These are phyloP conservation scores for Apogon talboti DNA, from an alignment of 2,797 vertebrate species.

Conservation along the genomic window DNA sequence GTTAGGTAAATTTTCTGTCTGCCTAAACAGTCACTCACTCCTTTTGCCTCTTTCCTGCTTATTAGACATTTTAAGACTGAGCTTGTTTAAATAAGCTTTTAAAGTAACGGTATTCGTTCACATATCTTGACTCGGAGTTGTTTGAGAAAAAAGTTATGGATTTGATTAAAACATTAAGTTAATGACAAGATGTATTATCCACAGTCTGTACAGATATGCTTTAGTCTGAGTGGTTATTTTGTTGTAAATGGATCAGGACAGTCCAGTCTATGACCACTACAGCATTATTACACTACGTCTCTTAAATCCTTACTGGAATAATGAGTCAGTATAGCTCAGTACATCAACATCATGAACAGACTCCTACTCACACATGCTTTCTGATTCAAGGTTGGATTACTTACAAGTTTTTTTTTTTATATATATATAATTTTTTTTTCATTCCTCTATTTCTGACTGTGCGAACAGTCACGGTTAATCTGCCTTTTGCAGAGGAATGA, in stretches of 20 bases:
- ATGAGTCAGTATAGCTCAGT: slow-evolving; percentile 66
- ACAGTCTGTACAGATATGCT: background rate
- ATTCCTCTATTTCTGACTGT: slow-evolving; percentile 19
- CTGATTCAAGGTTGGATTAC: slow-evolving; percentile 24
- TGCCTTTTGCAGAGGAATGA: slow-evolving; percentile 18
- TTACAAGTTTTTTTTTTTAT: background rate
- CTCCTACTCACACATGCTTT: slow-evolving; percentile 37
- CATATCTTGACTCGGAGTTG: background rate
- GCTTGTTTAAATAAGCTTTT: slow-evolving; percentile 18
- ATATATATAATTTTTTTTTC: background rate
- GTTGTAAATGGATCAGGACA: slow-evolving; percentile 24
- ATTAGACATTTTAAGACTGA: slow-evolving; percentile 9
- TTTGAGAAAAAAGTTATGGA: background rate
- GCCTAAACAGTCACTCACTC: slow-evolving; percentile 20
- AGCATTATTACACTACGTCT: slow-evolving; percentile 33
- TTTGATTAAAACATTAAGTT: slow-evolving; percentile 4
- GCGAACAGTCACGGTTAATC: slow-evolving; percentile 33
- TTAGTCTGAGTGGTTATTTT: slow-evolving; percentile 23
- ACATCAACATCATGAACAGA: slow-evolving; percentile 45
- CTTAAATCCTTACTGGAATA: slow-evolving; percentile 65
- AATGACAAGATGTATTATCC: slow-evolving; percentile 22
- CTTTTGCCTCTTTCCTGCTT: slow-evolving; percentile 4
- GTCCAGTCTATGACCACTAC: slow-evolving; percentile 45
- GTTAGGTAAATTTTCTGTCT: slow-evolving; percentile 31
- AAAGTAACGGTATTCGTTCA: background rate